Conservation (phyloP, 2,113 vertebrate species). For the Danionella cerebrum region DNA sequence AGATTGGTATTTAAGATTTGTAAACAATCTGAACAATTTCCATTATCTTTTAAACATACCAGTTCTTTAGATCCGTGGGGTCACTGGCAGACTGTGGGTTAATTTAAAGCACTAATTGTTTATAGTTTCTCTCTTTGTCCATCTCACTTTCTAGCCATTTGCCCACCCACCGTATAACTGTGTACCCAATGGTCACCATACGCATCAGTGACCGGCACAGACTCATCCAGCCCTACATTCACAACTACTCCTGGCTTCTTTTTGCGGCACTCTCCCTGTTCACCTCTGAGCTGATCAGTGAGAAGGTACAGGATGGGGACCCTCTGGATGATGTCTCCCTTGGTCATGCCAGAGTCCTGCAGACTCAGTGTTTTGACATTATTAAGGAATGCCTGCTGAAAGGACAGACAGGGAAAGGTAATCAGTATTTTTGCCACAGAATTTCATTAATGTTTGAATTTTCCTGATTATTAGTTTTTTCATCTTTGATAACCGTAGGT, state of each 20-base stretch:
- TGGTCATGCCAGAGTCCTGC: conserved; percentile 63
- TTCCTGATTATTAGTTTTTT: not conserved
- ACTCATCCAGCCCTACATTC: conserved; percentile 92
- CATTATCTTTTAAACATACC: too few relatives aligned
- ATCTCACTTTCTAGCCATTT: conserved; percentile 69
- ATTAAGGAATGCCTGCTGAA: conserved; percentile 87
- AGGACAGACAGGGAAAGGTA: conserved; percentile 87
- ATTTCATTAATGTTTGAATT: too few relatives aligned
- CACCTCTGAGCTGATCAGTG: conserved; percentile 76
- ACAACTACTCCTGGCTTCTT: conserved; percentile 95
- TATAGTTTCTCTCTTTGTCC: not conserved
- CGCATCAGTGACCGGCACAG: conserved; percentile 88
- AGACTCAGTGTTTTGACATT: conserved; percentile 79
- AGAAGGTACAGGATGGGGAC: conserved; percentile 68
- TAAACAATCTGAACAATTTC: too few relatives aligned
- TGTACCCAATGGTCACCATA: conserved; percentile 90
- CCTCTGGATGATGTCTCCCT: conserved; percentile 49
- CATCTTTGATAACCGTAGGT: too few relatives aligned
- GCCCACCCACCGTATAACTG: conserved; percentile 88
- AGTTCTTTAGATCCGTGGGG: too few relatives aligned
- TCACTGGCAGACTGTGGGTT: too few relatives aligned
- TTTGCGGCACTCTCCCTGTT: conserved; percentile 88
- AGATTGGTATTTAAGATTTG: too few relatives aligned
- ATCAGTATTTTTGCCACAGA: not conserved
- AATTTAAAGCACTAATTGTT: not conserved